Percentiles rank a stretch among this genome's conserved stretches.
These are phyloP conservation scores for Megalonaias nervosa DNA, from an alignment of 1,140 invertebrate genomes.

Conservation along the genomic window DNA sequence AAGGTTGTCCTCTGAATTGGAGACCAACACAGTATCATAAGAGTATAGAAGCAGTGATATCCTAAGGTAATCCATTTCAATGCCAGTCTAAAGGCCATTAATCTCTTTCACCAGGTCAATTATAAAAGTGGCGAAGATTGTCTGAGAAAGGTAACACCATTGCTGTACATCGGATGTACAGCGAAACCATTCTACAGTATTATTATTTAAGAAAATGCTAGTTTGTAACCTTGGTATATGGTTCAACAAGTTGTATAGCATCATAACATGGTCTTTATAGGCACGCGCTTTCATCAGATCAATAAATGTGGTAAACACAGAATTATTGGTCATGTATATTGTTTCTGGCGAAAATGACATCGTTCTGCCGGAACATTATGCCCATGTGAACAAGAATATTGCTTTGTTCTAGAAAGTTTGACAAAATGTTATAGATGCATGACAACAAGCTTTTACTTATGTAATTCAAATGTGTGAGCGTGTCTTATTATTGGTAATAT, in stretches of 20 bases:
- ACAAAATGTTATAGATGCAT: no score
- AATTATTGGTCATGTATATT: conserved; percentile 30
- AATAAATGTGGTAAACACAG: conserved; percentile 18
- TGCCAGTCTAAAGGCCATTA: conserved; percentile 4
- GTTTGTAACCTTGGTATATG: conserved; percentile 11
- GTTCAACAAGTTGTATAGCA: conserved; percentile 21
- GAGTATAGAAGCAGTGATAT: conserved; percentile 27
- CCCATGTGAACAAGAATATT: no score
- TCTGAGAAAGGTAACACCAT: conserved; percentile 31
- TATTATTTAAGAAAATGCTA: conserved; percentile 19
- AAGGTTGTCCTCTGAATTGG: conserved; percentile 16
- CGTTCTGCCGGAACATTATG: no score
- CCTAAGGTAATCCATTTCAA: conserved; percentile 2
- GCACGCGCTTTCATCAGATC: conserved; percentile 24
- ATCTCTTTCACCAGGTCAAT: conserved; percentile 37
- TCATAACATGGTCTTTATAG: conserved; percentile 19
- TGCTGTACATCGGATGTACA: conserved; percentile 31
- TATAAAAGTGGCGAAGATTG: conserved; percentile 27
- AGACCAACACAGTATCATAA: conserved; percentile 28
- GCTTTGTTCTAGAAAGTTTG: no score
- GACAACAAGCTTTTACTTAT: no score
- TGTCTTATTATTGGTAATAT: no score
- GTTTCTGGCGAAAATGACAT: no score
- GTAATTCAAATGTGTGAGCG: no score
- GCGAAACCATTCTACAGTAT: conserved; percentile 29